Evolutionary conservation across 2,113 vertebrate species (phyloP).

Genomic region (Crocuta crocuta): DNA sequence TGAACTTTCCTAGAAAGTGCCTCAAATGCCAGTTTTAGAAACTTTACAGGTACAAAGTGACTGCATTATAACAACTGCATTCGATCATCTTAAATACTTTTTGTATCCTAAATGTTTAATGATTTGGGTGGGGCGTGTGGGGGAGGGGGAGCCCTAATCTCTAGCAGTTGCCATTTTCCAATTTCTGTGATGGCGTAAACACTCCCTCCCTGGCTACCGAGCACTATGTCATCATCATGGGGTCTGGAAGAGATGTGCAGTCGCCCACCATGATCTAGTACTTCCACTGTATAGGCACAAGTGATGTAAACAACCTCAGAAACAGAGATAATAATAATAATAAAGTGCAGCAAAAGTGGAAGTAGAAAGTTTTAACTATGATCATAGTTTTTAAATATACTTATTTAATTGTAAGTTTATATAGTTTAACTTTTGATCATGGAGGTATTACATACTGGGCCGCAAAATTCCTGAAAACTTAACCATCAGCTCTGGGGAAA

Average conservation of each 20-base stretch:
- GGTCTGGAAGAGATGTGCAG: not conserved
- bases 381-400: not conserved
- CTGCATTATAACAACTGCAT: not conserved
- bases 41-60: conserved; percentile 43
- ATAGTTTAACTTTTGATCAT: not conserved
- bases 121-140: not conserved
- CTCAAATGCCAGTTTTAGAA: conserved; percentile 56
- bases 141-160: not conserved
- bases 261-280: too few relatives aligned
- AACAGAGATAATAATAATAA: not conserved
- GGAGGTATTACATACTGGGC: not conserved
- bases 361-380: not conserved
- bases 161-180: not conserved
- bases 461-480: not conserved
- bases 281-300: not conserved
- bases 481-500: not conserved
- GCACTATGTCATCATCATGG: rapidly evolving
- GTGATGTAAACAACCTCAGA: not conserved
- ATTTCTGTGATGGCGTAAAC: not conserved
- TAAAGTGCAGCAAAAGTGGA: not conserved
- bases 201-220: not conserved
- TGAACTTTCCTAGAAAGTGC: conserved; percentile 65
- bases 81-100: not conserved
- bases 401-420: not conserved
- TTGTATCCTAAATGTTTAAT: not conserved